Conservation (phyloP, 2,888 invertebrate genomes). For the Melipona bicolor region DNA sequence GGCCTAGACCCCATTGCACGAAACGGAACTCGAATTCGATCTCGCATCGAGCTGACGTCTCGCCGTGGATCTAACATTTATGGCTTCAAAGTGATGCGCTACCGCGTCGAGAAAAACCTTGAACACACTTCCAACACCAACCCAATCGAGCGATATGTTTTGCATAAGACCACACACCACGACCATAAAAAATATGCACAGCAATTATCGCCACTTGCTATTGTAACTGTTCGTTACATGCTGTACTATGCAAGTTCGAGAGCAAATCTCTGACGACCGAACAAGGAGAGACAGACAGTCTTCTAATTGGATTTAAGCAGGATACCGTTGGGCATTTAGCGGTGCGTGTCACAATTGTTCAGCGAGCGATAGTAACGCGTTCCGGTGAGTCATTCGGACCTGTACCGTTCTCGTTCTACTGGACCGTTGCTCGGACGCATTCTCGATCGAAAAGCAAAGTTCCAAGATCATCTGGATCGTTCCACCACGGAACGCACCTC, state of each 20-base stretch:
- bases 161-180: no score
- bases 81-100: no score
- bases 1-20: conserved; percentile 18
- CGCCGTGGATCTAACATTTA: not conserved
- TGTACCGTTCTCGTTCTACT: conserved; percentile 55
- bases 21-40: not conserved
- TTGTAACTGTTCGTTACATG: no score
- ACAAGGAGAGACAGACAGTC: conserved; percentile 33
- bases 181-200: no score
- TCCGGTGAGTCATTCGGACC: conserved; percentile 71
- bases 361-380: conserved; percentile 55
- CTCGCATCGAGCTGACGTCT: not conserved
- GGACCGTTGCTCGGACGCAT: conserved; percentile 18
- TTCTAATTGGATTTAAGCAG: conserved; percentile 73
- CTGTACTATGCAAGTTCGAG: no score
- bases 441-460: conserved; percentile 22
- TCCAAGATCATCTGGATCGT: not conserved
- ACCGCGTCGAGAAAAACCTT: no score
- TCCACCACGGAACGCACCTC: no score
- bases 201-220: no score
- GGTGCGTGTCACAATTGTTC: conserved; percentile 70
- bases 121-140: no score
- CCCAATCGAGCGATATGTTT: no score
- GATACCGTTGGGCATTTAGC: conserved; percentile 71
- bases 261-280: not conserved